Evolutionary conservation across 2,888 invertebrate species (phyloP).

Genomic region (Molanna angustata): DNA sequence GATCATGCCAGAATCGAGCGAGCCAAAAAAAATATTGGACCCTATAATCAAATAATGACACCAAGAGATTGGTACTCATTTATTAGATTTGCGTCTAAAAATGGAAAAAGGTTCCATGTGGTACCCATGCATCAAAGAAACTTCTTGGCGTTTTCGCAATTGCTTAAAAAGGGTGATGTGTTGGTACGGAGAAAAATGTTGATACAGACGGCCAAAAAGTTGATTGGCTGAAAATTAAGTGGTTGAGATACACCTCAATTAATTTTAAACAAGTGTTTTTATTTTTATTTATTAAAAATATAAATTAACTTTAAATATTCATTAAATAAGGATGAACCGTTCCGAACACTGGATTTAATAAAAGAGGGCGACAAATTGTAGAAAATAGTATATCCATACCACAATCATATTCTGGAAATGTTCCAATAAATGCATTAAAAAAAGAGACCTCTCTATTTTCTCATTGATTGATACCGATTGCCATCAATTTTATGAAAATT

Average conservation of each 20-base stretch:
- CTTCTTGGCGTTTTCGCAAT: neutral
- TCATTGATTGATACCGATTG: constrained; percentile 4
- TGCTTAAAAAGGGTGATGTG: neutral
- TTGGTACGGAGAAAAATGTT: neutral
- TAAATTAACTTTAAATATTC: constrained; percentile 3
- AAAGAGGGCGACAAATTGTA: neutral
- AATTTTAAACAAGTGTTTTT: too few relatives aligned
- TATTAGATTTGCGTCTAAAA: neutral
- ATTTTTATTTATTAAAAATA: too few relatives aligned
- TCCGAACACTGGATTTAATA: constrained; percentile 2
- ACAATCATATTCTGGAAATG: neutral
- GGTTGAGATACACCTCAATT: constrained; percentile 1
- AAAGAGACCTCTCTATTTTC: neutral
- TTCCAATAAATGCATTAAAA: constrained; percentile 1
- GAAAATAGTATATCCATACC: neutral
- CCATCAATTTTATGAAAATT: neutral
- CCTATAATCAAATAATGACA: neutral
- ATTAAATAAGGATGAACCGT: neutral
- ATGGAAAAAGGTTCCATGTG: neutral
- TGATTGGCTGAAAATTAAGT: constrained; percentile 3
- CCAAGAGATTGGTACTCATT: constrained; percentile 4
- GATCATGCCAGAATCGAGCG: constrained; percentile 1
- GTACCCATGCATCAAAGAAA: neutral
- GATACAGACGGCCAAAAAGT: neutral
- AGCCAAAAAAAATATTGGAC: neutral